phyloP scores from a whole-genome alignment of 2,113 vertebrate genomes.

The Pycnonotus jocosus region DNA sequence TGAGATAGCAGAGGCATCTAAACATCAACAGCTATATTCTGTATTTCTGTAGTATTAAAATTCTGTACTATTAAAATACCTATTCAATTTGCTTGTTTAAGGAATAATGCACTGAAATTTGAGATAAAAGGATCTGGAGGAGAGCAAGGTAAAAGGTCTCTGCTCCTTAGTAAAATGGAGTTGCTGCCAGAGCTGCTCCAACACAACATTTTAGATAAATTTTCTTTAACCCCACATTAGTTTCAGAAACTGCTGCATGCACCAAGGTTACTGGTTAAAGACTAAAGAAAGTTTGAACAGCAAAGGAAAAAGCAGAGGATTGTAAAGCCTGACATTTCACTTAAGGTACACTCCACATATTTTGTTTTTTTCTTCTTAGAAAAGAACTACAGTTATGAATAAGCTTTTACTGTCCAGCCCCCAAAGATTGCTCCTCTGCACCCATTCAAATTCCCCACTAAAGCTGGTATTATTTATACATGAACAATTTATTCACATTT shows the following conservation, averaged over 20 bases:
- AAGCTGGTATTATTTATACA: not conserved
- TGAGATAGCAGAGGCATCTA: not conserved
- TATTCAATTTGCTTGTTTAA: not conserved
- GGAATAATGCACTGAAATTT: not conserved
- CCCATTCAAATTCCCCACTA: not conserved
- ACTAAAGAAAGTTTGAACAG: not conserved
- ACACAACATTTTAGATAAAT: rapidly evolving
- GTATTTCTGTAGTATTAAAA: not conserved
- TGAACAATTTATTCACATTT: rapidly evolving
- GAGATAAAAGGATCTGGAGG: not conserved
- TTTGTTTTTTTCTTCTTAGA: not conserved
- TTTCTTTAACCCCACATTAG: not conserved
- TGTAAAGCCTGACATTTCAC: not conserved
- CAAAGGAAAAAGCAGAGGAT: not conserved
- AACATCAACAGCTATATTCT: not conserved
- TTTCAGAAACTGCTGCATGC: not conserved
- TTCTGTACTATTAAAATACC: not conserved
- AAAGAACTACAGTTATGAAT: not conserved
- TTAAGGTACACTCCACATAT: rapidly evolving
- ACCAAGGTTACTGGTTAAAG: not conserved
- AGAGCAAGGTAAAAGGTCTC: not conserved
- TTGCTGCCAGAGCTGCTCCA: not conserved
- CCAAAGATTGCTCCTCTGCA: not conserved
- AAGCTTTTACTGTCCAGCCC: not conserved
- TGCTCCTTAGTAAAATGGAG: not conserved